phyloP scores from a whole-genome alignment of 2,888 invertebrate species.

The Carpatolechia fugitivella region DNA sequence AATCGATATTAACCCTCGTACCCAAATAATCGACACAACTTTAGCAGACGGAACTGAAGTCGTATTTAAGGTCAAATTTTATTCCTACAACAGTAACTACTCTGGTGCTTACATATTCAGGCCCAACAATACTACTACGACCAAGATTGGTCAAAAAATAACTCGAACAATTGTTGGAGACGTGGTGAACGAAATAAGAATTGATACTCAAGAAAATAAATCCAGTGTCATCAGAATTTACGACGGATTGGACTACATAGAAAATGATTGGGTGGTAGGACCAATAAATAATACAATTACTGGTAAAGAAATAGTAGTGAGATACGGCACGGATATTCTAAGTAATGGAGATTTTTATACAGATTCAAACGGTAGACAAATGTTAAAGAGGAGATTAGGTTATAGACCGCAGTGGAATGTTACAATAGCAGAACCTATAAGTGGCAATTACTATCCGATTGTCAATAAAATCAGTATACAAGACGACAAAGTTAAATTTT shows the following conservation, averaged over 20 bases:
- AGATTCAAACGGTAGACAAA: conserved; percentile 95
- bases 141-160: no score
- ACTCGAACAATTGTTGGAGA: conserved; percentile 24
- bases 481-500: conserved; percentile 74
- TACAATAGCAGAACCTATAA: conserved; percentile 83
- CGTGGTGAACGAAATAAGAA: conserved; percentile 58
- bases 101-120: no score
- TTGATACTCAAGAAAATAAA: conserved; percentile 27
- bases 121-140: no score
- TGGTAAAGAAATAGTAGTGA: conserved; percentile 91
- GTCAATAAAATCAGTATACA: conserved; percentile 88
- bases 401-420: conserved; percentile 87
- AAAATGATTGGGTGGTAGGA: conserved; percentile 88
- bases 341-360: conserved; percentile 89
- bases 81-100: no score
- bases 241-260: conserved; percentile 63
- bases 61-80: no score
- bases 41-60: no score
- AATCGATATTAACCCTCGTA: no score
- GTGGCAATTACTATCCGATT: conserved; percentile 96
- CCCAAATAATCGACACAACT: no score
- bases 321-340: conserved; percentile 82
- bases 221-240: conserved; percentile 35
- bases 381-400: conserved; percentile 84
- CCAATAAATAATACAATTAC: conserved; percentile 82